Evolutionary conservation across 2,113 vertebrate genomes (phyloP), one percentile per base, ranked within the genome.

Genomic region (Pardalotus punctatus): DNA sequence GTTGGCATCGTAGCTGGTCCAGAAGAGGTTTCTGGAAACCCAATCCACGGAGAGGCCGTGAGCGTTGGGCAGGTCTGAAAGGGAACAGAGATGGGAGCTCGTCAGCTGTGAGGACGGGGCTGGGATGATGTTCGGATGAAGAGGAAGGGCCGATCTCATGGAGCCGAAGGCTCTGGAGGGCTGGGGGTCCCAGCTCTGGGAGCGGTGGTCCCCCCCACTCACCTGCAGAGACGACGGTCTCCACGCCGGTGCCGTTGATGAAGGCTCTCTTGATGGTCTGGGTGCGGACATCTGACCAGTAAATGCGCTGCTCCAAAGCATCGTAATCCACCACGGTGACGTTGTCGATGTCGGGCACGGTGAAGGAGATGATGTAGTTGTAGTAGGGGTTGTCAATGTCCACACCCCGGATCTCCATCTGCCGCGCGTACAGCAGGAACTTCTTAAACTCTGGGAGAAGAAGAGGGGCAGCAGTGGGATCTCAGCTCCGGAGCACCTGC

Each of bases 351-450:
- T 99, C 99, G 0, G 99, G 99, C 94, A 99, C 99, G 3, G 99
- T 99, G 98, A 99, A 99, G 91, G 99, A 99, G 98, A 99, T 99
- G 96, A 99, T 99, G 97, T 99, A 99, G 97, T 99, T 99, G 98
- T 99, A 99, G 97, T 99, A 99, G 3, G 99, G 99, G 95, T 99
- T 99, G 31, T 99, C 99, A 0, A 99, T 98, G 97, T 99, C 99
- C 97, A 99, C 99, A 0, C 99, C 99, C 17, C 99, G 97, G 96
- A 99, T 99, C 98, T 99, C 99, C 96, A 99, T 99, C 98, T 99
- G 99, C 42, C 99, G 99, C 1, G 99, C 99, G 5, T 99, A 99
- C 62, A 99, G 98, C 98, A 99, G 98, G 98, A 99, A 99, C 98
- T 99, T 99, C 94, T 98, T 99, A 38, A 98, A 99, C 94, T 99